Base-by-base conservation (phyloP, 2,797 vertebrate genomes). In the Bradypodion ventrale region DNA sequence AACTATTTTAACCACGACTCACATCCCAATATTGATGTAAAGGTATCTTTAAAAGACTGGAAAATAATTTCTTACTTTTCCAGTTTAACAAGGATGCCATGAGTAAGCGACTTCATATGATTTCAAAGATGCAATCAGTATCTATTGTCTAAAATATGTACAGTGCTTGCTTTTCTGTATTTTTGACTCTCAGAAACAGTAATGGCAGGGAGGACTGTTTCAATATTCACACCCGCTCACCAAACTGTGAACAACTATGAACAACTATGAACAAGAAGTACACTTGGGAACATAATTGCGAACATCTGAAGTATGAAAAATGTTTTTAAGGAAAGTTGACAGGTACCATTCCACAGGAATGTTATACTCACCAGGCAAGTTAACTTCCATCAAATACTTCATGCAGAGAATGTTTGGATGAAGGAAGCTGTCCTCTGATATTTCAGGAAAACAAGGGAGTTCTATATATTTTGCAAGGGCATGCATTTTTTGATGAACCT, bases 331-430 rank as follows among this genome's bases (percentile, higher is more conserved):
- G 5, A 42, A 56, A 25, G 35, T 29, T 16, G 52, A 19, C 16
- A 13, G 19, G 21, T 56, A 35, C 10, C 27, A 69, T 27, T 49
- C 21, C 63, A 69, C 29, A 8, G 37, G 29, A 37, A 44, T 13
- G 23, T 74, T 35, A 40, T 23, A 91, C 94, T 93, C 94, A 99
- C 98, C 97, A 42, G 98, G 98, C 76, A 99, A 97, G 92, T 99
- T 99, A 86, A 94, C 94, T 80, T 98, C 98, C 40, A 95, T 94
- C 88, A 99, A 93, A 93, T 98, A 98, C 82, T 98, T 98, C 91
- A 97, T 91, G 90, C 96, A 97, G 86, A 99, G 93, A 78, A 96
- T 91, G 44, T 94, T 93, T 25, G 98, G 98, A 89, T 99, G 98
- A 73, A 98, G 95, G 90, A 96, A 96, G 91, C 95, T 97, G 89